Percentiles rank a stretch among this genome's conserved stretches.
These are phyloP conservation scores for Drosophila trapezifrons DNA, from an alignment of 1,140 invertebrate genomes.

Conservation along the genomic window DNA sequence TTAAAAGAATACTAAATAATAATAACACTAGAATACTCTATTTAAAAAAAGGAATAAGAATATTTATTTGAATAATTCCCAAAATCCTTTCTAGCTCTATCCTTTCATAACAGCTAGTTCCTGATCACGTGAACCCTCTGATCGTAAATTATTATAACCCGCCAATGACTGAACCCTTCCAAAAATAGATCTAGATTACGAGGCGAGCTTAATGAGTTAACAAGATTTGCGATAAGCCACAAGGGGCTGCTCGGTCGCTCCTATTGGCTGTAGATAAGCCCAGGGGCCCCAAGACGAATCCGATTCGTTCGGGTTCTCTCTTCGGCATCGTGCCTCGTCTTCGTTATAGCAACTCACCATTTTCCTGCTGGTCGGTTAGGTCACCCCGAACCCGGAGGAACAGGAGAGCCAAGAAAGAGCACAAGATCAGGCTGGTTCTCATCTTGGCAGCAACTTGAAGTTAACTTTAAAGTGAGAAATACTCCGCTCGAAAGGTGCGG, in stretches of 20 bases:
- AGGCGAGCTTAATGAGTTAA: not conserved
- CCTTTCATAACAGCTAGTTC: not conserved
- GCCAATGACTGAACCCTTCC: slow-evolving; percentile 3
- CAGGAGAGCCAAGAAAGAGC: slow-evolving; percentile 30
- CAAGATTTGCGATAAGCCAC: slow-evolving; percentile 13
- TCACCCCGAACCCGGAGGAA: slow-evolving; percentile 19
- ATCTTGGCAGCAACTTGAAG: slow-evolving; percentile 34
- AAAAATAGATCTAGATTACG: slow-evolving; percentile 26
- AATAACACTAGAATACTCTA: too few species aligned
- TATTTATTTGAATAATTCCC: too few species aligned
- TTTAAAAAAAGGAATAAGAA: too few species aligned
- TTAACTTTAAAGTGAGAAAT: slow-evolving; percentile 14
- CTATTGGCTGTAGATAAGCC: slow-evolving; percentile 18
- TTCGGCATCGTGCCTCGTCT: not conserved
- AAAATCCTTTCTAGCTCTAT: not conserved
- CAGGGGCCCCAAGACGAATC: slow-evolving; percentile 2
- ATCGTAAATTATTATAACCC: not conserved
- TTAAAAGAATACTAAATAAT: too few species aligned
- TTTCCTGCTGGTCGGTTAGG: slow-evolving; percentile 43
- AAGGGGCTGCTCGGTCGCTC: not conserved
- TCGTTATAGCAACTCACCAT: slow-evolving; percentile 35
- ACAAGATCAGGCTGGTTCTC: slow-evolving; percentile 12
- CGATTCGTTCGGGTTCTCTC: slow-evolving; percentile 16
- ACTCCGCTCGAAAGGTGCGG: slow-evolving; percentile 25
- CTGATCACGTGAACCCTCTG: slow-evolving; percentile 8